These are phyloP conservation scores for Labia minor DNA, from an alignment of 2,888 invertebrate genomes.

Conservation along the genomic window DNA sequence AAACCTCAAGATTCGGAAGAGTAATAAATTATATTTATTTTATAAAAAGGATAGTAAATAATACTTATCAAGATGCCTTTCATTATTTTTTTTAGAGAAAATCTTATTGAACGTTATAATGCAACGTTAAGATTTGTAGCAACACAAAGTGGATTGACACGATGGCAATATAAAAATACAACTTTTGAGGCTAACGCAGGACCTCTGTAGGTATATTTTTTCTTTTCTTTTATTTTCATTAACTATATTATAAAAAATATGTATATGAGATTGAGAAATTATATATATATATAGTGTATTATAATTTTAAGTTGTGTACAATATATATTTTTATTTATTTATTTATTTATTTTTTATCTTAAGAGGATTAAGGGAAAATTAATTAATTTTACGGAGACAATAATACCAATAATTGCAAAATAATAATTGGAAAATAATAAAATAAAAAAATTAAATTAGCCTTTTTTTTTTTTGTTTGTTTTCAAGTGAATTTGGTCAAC, in stretches of 20 bases:
- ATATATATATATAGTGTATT: conserved; percentile 31
- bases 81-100: conserved; percentile 31
- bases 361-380: too few species aligned
- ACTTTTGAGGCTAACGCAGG: conserved; percentile 19
- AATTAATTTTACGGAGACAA: too few species aligned
- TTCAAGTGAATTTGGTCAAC: conserved; percentile 61
- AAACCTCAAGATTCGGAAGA: neutral
- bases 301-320: conserved; percentile 8
- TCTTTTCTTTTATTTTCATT: conserved; percentile 14
- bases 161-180: conserved; percentile 59
- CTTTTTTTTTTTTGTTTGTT: too few species aligned
- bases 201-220: conserved; percentile 18
- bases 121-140: conserved; percentile 71
- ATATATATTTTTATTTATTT: conserved; percentile 16
- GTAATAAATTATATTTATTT: too few species aligned
- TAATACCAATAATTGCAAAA: too few species aligned
- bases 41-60: too few species aligned
- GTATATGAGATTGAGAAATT: conserved; percentile 44
- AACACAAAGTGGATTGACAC: conserved; percentile 77
- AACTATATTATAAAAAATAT: conserved; percentile 32
- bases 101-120: conserved; percentile 54
- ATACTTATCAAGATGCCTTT: too few species aligned
- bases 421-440: too few species aligned
- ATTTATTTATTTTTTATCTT: conserved; percentile 16
- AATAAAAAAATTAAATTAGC: too few species aligned